Evolutionary conservation across 1,140 invertebrate genomes (phyloP).

Genomic region (Caenorhabditis elegans): DNA sequence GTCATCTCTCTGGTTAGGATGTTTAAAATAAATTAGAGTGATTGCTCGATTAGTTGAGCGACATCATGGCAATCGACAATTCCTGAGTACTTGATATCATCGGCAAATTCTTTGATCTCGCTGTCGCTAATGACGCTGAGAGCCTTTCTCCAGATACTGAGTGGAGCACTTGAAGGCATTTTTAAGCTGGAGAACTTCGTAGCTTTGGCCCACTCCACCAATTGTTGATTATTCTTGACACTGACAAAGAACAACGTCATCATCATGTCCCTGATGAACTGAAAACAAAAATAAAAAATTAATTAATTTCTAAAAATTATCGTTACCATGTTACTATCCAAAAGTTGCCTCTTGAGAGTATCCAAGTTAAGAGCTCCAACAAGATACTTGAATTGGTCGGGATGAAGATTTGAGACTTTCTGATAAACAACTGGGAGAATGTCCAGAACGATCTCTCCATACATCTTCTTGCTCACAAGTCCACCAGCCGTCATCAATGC

Average conservation of each 20-base stretch:
- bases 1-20: neutral
- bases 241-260: constrained; percentile 31
- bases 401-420: neutral
- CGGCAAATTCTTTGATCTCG: neutral
- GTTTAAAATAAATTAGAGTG: neutral
- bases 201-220: neutral
- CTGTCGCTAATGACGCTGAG: neutral
- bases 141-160: neutral
- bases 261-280: constrained; percentile 43
- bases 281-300: neutral
- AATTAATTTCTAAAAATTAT: neutral
- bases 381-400: constrained; percentile 13
- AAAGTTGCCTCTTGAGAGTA: neutral
- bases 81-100: constrained; percentile 9
- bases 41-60: neutral
- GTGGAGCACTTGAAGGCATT: neutral
- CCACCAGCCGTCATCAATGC: neutral
- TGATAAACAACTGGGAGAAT: constrained; percentile 13
- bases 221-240: neutral
- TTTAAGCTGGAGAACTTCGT: neutral
- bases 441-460: constrained; percentile 18
- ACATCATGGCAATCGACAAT: neutral
- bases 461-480: neutral
- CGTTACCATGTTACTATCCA: neutral
- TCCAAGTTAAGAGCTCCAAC: constrained; percentile 8